Conservation (phyloP, 2,888 invertebrate genomes). For the Meganola albula region DNA sequence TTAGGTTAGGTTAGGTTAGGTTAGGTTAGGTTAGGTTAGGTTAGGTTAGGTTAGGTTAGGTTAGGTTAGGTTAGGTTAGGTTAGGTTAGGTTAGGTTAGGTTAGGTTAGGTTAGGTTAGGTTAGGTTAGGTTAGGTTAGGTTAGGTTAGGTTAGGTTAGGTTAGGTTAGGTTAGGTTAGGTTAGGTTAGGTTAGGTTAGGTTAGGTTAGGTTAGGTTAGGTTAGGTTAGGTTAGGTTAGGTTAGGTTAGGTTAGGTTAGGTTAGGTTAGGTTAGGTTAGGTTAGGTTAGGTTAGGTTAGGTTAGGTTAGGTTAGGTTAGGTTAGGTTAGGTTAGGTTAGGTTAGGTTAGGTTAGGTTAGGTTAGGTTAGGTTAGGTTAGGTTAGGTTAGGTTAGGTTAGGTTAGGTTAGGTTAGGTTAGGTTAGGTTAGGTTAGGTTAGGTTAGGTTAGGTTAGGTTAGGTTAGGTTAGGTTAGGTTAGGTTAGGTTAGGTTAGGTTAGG, state of each 20-base stretch:
- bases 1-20: slow-evolving; percentile 6
- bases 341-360: slow-evolving; percentile 10
- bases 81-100: slow-evolving; percentile 7
- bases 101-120: slow-evolving; percentile 10
- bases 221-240: slow-evolving; percentile 13
- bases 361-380: slow-evolving; percentile 10
- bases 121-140: slow-evolving; percentile 12
- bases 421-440: slow-evolving; percentile 10
- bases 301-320: slow-evolving; percentile 10
- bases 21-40: slow-evolving; percentile 6
- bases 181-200: slow-evolving; percentile 12
- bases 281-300: slow-evolving; percentile 10
- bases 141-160: slow-evolving; percentile 16
- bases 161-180: slow-evolving; percentile 11
- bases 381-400: slow-evolving; percentile 10
- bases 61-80: slow-evolving; percentile 6
- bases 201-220: slow-evolving; percentile 11
- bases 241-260: slow-evolving; percentile 14
- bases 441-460: slow-evolving; percentile 10
- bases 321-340: slow-evolving; percentile 10
- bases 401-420: slow-evolving; percentile 10
- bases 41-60: slow-evolving; percentile 6
- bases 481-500: slow-evolving; percentile 13
- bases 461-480: slow-evolving; percentile 10
- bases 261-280: slow-evolving; percentile 9